Evolutionary conservation across 2,888 invertebrate genomes (phyloP).

Genomic region (Monopis laevigella): DNA sequence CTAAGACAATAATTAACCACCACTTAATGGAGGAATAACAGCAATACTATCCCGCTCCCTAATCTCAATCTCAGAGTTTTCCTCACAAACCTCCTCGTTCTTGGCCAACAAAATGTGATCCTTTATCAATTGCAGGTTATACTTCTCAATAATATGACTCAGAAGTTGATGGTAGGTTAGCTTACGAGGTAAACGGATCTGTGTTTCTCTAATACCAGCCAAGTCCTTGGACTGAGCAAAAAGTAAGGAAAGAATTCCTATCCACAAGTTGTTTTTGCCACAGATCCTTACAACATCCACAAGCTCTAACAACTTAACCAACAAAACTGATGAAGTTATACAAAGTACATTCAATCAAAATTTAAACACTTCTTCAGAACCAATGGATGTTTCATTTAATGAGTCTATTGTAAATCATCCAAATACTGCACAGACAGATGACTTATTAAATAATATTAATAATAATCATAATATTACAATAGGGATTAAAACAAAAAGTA

Average conservation of each 20-base stretch:
- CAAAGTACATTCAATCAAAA: slow-evolving; percentile 16
- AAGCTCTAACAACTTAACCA: slow-evolving; percentile 17
- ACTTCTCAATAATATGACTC: slow-evolving; percentile 67
- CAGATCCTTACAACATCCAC: slow-evolving; percentile 5
- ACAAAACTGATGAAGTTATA: slow-evolving; percentile 3
- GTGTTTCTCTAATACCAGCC: slow-evolving; percentile 69
- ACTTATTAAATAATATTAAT: background rate
- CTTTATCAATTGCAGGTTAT: slow-evolving; percentile 72
- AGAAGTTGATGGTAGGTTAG: slow-evolving; percentile 68
- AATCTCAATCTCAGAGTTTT: slow-evolving; percentile 62
- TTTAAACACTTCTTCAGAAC: slow-evolving; percentile 26
- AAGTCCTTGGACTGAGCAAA: slow-evolving; percentile 92
- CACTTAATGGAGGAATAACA: slow-evolving; percentile 93
- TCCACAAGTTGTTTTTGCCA: slow-evolving; percentile 42
- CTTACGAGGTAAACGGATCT: slow-evolving; percentile 55
- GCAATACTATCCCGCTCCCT: slow-evolving; percentile 83
- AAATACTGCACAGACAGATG: slow-evolving; percentile 24
- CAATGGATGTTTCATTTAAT: slow-evolving; percentile 48
- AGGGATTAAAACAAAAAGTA: too few relatives aligned
- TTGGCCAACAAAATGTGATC: slow-evolving; percentile 80
- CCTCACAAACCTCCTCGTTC: slow-evolving; percentile 81
- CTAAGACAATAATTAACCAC: too few relatives aligned
- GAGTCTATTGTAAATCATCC: slow-evolving; percentile 31
- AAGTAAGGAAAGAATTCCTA: slow-evolving; percentile 71
- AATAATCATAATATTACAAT: background rate